A percentile compares a stretch with the other conserved stretches of the same genome.
These are phyloP conservation scores for Amblyteles armatorius DNA, from an alignment of 2,888 invertebrate species.

Conservation along the genomic window DNA sequence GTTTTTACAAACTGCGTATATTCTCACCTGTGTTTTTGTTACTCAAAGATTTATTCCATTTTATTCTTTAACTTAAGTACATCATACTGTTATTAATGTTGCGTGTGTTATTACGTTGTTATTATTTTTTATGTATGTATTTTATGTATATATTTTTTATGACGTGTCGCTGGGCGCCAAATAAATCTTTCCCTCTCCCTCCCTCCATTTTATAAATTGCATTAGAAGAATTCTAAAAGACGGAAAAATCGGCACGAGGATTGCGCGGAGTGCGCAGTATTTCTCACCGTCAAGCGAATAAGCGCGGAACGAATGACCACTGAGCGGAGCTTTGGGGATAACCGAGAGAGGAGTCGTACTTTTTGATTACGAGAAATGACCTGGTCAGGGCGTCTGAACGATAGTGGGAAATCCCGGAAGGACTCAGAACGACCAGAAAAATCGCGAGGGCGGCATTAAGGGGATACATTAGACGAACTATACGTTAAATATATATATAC, in stretches of 20 bases:
- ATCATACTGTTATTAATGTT: too few species aligned
- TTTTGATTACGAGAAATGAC: slow-evolving; percentile 40
- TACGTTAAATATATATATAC: background rate
- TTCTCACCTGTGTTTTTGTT: too few species aligned
- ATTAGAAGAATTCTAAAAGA: background rate
- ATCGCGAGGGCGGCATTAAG: background rate
- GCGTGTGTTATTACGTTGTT: too few species aligned
- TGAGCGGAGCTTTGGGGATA: background rate
- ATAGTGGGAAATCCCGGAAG: background rate
- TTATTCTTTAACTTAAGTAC: too few species aligned
- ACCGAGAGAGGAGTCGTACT: slow-evolving; percentile 4
- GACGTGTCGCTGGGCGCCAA: too few species aligned
- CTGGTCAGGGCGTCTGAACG: background rate
- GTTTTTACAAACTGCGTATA: too few species aligned
- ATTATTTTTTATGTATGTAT: too few species aligned
- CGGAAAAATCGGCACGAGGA: background rate
- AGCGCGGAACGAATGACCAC: slow-evolving; percentile 2
- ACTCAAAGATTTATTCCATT: too few species aligned
- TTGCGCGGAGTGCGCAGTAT: background rate
- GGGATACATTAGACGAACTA: slow-evolving; percentile 4
- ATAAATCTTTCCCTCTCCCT: too few species aligned
- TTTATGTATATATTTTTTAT: too few species aligned
- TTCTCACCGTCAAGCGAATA: slow-evolving; percentile 5
- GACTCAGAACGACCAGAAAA: slow-evolving; percentile 6
- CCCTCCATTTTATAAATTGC: too few species aligned